These are phyloP conservation scores for Progne subis DNA, from an alignment of 2,113 vertebrate genomes.

Conservation along the genomic window DNA sequence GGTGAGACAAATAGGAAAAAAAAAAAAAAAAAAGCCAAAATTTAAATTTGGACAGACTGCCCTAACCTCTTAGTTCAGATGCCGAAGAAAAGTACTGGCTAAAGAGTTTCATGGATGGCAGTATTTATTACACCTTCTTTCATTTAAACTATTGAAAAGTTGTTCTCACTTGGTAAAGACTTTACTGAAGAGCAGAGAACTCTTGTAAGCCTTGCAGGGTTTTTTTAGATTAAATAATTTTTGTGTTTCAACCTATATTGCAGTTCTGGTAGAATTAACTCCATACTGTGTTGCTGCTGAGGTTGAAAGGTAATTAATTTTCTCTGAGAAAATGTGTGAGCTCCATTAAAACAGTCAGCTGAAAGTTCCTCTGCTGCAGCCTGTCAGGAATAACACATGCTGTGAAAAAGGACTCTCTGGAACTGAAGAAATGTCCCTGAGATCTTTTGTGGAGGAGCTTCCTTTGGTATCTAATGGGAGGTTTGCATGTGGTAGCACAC, in stretches of 20 bases:
- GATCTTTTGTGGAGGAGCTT: background rate
- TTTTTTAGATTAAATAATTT: background rate
- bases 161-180: background rate
- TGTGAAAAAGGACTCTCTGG: background rate
- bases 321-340: background rate
- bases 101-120: background rate
- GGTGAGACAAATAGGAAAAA: background rate
- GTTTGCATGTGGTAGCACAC: background rate
- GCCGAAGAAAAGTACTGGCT: background rate
- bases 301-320: background rate
- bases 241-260: background rate
- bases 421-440: background rate
- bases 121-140: background rate
- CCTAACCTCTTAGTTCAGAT: background rate
- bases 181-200: background rate
- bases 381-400: background rate
- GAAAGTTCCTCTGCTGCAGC: background rate
- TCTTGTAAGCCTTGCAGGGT: background rate
- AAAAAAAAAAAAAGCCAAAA: background rate
- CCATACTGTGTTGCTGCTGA: fast-evolving
- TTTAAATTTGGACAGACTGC: background rate
- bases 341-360: background rate
- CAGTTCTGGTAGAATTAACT: background rate
- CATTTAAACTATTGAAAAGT: background rate
- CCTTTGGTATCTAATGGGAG: background rate